These are phyloP conservation scores for Enteromius anoplus DNA, from an alignment of 2,797 vertebrate species.

Conservation along the genomic window DNA sequence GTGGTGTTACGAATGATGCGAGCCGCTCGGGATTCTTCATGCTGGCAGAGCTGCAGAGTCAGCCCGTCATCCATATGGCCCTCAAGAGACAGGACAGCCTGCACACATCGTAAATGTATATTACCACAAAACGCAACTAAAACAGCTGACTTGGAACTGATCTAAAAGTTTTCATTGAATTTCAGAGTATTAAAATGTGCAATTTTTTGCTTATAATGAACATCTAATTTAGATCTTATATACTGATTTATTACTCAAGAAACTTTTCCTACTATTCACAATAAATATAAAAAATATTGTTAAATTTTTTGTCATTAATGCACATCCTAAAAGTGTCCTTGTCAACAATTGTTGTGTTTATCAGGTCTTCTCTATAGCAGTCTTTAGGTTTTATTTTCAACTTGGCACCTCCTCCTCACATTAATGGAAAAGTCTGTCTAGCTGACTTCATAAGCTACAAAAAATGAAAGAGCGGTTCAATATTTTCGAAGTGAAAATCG, in stretches of 20 bases:
- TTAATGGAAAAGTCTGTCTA: neutral
- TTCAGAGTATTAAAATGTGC: neutral
- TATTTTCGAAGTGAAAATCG: neutral
- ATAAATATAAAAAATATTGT: neutral
- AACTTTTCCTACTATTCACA: neutral
- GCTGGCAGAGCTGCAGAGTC: conserved; percentile 92
- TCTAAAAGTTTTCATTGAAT: neutral
- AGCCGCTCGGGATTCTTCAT: conserved; percentile 92
- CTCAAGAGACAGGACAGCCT: conserved; percentile 96
- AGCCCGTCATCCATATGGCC: conserved; percentile 98
- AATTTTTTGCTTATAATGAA: neutral
- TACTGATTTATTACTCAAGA: neutral
- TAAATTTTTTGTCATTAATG: neutral
- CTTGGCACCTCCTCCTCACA: neutral
- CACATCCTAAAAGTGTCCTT: neutral
- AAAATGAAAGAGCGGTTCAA: neutral
- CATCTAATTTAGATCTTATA: neutral
- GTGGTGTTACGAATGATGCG: conserved; percentile 96
- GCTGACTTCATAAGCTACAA: neutral
- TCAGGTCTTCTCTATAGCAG: neutral
- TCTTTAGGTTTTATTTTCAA: neutral
- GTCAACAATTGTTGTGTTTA: neutral
- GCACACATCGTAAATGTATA: conserved; percentile 28
- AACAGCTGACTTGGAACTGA: neutral
- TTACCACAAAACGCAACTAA: neutral